These are phyloP conservation scores for Ailurus styani DNA, from an alignment of 2,113 vertebrate species.

Conservation along the genomic window DNA sequence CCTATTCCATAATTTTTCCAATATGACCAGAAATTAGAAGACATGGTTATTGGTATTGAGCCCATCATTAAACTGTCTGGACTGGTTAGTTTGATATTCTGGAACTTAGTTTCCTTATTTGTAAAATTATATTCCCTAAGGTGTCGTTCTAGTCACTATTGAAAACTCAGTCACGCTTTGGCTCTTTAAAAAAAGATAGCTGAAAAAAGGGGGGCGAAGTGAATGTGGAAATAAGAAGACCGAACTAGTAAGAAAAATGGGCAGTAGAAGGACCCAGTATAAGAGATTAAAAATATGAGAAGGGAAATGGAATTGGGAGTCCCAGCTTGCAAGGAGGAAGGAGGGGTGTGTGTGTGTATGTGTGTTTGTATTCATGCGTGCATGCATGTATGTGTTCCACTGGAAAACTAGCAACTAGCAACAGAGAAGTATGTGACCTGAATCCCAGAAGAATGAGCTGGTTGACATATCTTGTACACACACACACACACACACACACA, in stretches of 20 bases:
- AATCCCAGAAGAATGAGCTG: not conserved
- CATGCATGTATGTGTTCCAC: not conserved
- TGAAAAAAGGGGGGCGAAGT: not conserved
- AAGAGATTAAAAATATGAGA: not conserved
- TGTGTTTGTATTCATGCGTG: too few relatives aligned
- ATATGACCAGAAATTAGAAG: not conserved
- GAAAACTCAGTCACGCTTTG: not conserved
- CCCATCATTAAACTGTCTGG: not conserved
- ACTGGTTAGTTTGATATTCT: not conserved
- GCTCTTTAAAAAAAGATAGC: not conserved
- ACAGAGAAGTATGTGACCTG: not conserved
- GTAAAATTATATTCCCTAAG: not conserved
- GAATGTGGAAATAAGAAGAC: not conserved
- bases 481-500: not conserved
- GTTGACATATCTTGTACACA: not conserved
- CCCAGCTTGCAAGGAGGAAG: not conserved
- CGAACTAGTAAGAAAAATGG: not conserved
- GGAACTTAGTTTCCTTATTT: not conserved
- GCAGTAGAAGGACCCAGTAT: not conserved
- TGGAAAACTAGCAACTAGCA: not conserved
- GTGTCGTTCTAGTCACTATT: not conserved
- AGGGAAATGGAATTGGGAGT: not conserved
- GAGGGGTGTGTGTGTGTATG: not conserved
- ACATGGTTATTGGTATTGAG: not conserved
- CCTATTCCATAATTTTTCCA: not conserved